These are phyloP conservation scores for Casuarius casuarius DNA, from an alignment of 2,113 vertebrate species.

Conservation along the genomic window DNA sequence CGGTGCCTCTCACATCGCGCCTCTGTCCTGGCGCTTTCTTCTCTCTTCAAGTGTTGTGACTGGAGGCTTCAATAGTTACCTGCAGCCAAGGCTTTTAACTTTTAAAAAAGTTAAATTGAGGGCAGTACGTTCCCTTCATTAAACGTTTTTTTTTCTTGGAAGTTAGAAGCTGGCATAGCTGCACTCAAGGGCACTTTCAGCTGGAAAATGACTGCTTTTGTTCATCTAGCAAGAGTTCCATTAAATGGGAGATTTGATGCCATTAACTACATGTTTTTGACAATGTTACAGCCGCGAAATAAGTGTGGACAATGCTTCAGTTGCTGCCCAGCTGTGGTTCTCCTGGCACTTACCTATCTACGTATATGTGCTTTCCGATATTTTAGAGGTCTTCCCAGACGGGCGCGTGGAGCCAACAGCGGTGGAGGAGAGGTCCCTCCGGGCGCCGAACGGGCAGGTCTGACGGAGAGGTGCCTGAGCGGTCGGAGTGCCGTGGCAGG, in stretches of 20 bases:
- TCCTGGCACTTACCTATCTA: not conserved
- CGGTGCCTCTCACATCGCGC: not conserved
- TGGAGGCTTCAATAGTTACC: not conserved
- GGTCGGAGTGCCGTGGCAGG: too few relatives aligned
- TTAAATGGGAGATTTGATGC: not conserved
- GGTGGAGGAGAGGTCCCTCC: too few relatives aligned
- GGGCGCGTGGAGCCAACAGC: not conserved
- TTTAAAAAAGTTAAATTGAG: not conserved
- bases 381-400: not conserved
- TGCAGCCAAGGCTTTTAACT: not conserved
- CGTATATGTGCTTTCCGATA: fast-evolving
- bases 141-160: not conserved
- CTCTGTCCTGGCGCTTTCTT: not conserved
- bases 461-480: fast-evolving
- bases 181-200: not conserved
- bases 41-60: not conserved
- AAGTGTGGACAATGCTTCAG: not conserved
- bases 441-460: not conserved
- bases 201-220: not conserved
- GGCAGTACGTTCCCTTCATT: not conserved
- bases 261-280: not conserved
- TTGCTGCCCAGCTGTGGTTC: not conserved
- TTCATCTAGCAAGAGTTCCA: not conserved
- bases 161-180: not conserved
- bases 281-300: not conserved